Evolutionary conservation across 2,888 invertebrate species (phyloP), one percentile per base, ranked within the genome.

Genomic region (Vanessa cardui): DNA sequence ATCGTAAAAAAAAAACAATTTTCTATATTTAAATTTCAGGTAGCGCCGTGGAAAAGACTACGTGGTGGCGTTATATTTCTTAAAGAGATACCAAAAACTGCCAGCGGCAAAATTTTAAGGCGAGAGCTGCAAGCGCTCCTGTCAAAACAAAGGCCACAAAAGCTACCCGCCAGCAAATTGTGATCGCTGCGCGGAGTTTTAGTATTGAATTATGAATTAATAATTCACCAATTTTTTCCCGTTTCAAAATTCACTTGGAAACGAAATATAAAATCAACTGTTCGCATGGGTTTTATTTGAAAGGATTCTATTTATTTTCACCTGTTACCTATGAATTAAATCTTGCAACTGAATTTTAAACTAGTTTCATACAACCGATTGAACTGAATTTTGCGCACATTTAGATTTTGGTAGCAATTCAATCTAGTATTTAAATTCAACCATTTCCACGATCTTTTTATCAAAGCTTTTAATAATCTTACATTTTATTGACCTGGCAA

Each of bases 71-170:
- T 96, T 20, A 86, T 89, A 75, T 96, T 97, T 83, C 80, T 96
- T 0, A 88, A 94, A n/a, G 93, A 93, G 71, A 95, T 97, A 80
- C 96, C 97, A 45, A 96, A 95, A 85, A 96, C 94, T 74, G 88
- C 94, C 0, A 95, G 95, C 73, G 96, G 97, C 15, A 97, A 97
- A 90, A 96, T 97, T 78, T 86, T 97, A 47, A 89, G 96, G 68
- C 92, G 95, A 72, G 78, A 89, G 73, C 82, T 95, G 58, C 88
- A 90, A 15, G 78, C 83, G 58, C 74, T 78, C 58, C 52, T 88
- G 45, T 64, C 70, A 33, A 82, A 77, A 58, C 72, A 73, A 56
- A 66, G 16, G 31, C 66, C 52, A 31, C 59, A 72, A 70, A 72
- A 71, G 54, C 50, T 71, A 59, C 74, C 78, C 45, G 47, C 69